Conservation (phyloP, 2,888 invertebrate genomes). For the Phymatocera aterrima region DNA sequence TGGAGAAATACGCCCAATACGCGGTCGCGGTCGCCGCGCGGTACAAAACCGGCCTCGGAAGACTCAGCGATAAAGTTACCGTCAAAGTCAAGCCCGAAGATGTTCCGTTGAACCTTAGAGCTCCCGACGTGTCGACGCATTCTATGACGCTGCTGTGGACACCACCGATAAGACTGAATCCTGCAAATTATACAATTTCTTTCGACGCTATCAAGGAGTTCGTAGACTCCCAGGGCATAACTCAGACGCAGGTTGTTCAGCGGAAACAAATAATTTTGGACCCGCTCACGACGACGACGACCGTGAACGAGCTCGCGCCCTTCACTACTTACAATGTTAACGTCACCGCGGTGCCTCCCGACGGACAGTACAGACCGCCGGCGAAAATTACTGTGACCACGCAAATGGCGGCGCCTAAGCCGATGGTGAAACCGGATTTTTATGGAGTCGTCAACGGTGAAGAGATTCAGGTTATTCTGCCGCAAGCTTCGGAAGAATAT, state of each 20-base stretch:
- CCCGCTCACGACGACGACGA: slow-evolving; percentile 83
- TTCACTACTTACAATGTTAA: slow-evolving; percentile 97
- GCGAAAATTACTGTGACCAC: slow-evolving; percentile 96
- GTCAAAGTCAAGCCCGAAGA: slow-evolving; percentile 95
- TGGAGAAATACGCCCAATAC: slow-evolving; percentile 94
- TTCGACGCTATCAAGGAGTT: slow-evolving; percentile 96
- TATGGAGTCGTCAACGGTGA: slow-evolving; percentile 92
- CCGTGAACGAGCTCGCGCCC: slow-evolving; percentile 92
- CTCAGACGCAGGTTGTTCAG: slow-evolving; percentile 89
- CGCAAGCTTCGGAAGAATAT: slow-evolving; percentile 98
- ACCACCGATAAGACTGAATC: slow-evolving; percentile 91
- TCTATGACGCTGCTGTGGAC: slow-evolving; percentile 95
- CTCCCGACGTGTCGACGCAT: slow-evolving; percentile 94
- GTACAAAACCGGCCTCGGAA: slow-evolving; percentile 88
- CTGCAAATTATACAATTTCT: slow-evolving; percentile 91
- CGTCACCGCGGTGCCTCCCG: slow-evolving; percentile 91
- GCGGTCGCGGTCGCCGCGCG: slow-evolving; percentile 93
- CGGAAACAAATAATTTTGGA: slow-evolving; percentile 85
- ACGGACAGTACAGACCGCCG: slow-evolving; percentile 90
- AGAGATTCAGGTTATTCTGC: slow-evolving; percentile 92
- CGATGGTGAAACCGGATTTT: slow-evolving; percentile 96
- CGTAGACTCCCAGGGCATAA: slow-evolving; percentile 94
- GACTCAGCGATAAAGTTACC: slow-evolving; percentile 91
- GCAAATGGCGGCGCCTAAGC: slow-evolving; percentile 97
- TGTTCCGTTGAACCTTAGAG: slow-evolving; percentile 91